phyloP scores from a whole-genome alignment of 2,888 invertebrate species.

The Synanthedon tipuliformis region DNA sequence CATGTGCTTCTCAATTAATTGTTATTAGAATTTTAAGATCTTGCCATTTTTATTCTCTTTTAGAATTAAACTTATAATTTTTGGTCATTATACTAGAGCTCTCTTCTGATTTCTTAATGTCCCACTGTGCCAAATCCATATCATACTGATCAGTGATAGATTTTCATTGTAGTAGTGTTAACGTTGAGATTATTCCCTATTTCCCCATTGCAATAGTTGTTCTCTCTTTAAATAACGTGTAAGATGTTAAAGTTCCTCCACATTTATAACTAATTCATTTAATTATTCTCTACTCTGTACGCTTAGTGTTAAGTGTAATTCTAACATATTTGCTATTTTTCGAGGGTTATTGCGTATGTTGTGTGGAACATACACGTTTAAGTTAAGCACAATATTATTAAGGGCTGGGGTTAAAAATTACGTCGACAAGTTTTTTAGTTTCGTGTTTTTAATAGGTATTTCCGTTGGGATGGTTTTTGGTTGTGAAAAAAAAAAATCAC shows the following conservation, averaged over 20 bases:
- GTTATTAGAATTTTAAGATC: slow-evolving; percentile 11
- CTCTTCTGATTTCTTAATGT: slow-evolving; percentile 25
- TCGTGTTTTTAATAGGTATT: neutral
- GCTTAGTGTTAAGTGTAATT: slow-evolving; percentile 39
- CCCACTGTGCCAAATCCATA: slow-evolving; percentile 47
- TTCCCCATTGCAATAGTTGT: slow-evolving; percentile 3
- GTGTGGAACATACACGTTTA: slow-evolving; percentile 38
- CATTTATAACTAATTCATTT: slow-evolving; percentile 33
- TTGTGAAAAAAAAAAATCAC: slow-evolving; percentile 23
- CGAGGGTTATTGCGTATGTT: slow-evolving; percentile 57
- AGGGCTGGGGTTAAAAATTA: slow-evolving; percentile 46
- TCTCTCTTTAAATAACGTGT: slow-evolving; percentile 2
- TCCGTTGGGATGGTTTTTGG: slow-evolving; percentile 18
- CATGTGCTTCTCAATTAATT: neutral
- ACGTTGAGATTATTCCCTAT: neutral
- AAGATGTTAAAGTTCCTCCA: slow-evolving; percentile 52
- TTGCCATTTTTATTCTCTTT: slow-evolving; percentile 31
- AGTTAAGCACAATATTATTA: slow-evolving; percentile 63
- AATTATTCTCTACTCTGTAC: slow-evolving; percentile 26
- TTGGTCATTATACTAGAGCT: slow-evolving; percentile 18
- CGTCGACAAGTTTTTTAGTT: slow-evolving; percentile 21
- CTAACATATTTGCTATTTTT: slow-evolving; percentile 61
- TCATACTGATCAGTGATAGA: slow-evolving; percentile 52
- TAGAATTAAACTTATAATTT: slow-evolving; percentile 12
- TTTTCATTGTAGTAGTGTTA: slow-evolving; percentile 2